phyloP scores from a whole-genome alignment of 1,140 invertebrate species.

The Drosophila carrolli region DNA sequence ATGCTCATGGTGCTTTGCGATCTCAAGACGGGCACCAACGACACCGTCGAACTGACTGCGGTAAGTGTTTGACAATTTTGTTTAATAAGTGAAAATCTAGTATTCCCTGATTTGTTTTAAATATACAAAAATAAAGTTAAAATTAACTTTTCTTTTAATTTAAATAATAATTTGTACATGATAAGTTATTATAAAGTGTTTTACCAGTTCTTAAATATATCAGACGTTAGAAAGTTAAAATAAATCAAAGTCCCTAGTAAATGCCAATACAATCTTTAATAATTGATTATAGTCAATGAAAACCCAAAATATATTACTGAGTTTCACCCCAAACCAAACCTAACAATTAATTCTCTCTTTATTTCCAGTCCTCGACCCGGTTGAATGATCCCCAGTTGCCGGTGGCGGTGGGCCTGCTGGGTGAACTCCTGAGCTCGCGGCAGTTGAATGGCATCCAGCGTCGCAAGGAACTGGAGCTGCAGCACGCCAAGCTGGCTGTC shows the following conservation, averaged over 20 bases:
- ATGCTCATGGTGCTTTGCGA: slow-evolving; percentile 92
- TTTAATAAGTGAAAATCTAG: too few species aligned
- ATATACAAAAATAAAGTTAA: too few species aligned
- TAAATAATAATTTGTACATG: too few species aligned
- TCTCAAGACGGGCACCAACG: slow-evolving; percentile 90
- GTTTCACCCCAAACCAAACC: neutral
- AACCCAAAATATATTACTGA: neutral
- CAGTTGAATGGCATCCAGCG: slow-evolving; percentile 78
- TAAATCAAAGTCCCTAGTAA: too few species aligned
- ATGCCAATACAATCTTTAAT: too few species aligned
- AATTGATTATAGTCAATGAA: too few species aligned
- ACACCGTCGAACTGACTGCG: slow-evolving; percentile 94
- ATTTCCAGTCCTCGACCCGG: slow-evolving; percentile 84
- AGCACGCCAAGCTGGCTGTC: slow-evolving; percentile 87
- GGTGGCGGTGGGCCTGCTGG: slow-evolving; percentile 88
- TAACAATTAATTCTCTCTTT: neutral
- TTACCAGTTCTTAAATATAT: too few species aligned
- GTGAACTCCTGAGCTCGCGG: slow-evolving; percentile 90
- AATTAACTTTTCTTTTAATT: too few species aligned
- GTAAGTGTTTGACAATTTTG: slow-evolving; percentile 85
- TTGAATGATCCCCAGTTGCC: slow-evolving; percentile 86
- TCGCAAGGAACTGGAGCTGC: slow-evolving; percentile 68
- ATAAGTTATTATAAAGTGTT: too few species aligned
- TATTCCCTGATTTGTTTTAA: too few species aligned
- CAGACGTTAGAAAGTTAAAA: too few species aligned